Evolutionary conservation across 37 sponge, comb jelly and placozoan species (phyloP).

Genomic region (Chondrosia reniformis): DNA sequence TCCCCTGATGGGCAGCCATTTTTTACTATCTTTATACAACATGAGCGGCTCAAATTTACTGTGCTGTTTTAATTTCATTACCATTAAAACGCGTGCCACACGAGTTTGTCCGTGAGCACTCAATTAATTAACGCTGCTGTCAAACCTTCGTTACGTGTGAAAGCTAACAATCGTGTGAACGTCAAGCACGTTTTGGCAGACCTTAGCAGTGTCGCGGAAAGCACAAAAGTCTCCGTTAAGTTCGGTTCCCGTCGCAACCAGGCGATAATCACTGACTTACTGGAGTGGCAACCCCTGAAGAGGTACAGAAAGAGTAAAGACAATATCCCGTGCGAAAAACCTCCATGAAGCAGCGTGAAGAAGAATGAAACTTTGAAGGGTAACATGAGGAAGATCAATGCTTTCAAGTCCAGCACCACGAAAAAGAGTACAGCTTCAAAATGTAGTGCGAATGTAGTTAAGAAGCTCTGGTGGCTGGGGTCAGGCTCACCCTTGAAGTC

Average conservation of each 20-base stretch:
- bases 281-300: constrained; percentile 7
- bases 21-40: too few species aligned
- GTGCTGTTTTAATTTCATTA: too few species aligned
- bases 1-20: too few species aligned
- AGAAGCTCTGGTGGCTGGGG: neutral
- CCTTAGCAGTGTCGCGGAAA: neutral
- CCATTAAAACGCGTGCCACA: too few species aligned
- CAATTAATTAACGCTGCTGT: too few species aligned
- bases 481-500: constrained; percentile 7
- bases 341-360: neutral
- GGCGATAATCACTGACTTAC: neutral
- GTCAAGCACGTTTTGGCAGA: neutral
- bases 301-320: neutral
- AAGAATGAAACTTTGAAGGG: neutral
- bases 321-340: neutral
- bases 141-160: too few species aligned
- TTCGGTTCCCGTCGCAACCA: constrained; percentile 1
- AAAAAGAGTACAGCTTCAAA: too few species aligned
- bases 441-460: too few species aligned
- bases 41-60: too few species aligned
- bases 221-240: neutral
- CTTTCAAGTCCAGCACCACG: neutral
- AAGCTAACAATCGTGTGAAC: too few species aligned
- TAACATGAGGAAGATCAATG: neutral
- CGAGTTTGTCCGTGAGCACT: too few species aligned